phyloP scores from a whole-genome alignment of 2,797 vertebrate genomes.

The Erithacus rubecula region DNA sequence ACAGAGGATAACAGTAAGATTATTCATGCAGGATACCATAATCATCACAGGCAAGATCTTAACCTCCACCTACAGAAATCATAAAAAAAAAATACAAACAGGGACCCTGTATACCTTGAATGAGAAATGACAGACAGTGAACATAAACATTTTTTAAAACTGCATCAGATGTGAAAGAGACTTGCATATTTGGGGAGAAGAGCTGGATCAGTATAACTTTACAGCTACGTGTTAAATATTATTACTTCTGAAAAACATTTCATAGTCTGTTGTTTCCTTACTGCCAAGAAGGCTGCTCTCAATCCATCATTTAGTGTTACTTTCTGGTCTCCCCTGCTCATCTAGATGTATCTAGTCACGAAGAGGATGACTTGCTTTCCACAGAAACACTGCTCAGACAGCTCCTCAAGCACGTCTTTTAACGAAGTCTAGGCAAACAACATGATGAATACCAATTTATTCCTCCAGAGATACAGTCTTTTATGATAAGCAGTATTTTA shows the following conservation, averaged over 20 bases:
- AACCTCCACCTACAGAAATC: not conserved
- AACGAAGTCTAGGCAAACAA: conserved; percentile 48
- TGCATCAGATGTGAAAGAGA: not conserved
- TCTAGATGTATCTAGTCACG: not conserved
- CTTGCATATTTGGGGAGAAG: not conserved
- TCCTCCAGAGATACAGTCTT: conserved; percentile 16
- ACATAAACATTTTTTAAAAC: not conserved
- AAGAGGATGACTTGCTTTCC: conserved; percentile 26
- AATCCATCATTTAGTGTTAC: conserved; percentile 11
- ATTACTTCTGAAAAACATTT: conserved; percentile 13
- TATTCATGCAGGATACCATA: not conserved
- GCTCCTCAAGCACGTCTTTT: conserved; percentile 2
- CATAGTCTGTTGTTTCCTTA: not conserved
- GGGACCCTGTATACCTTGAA: not conserved
- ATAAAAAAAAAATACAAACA: not conserved
- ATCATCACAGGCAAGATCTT: not conserved
- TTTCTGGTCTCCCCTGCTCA: not conserved
- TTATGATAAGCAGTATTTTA: conserved; percentile 15
- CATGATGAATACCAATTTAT: conserved; percentile 57
- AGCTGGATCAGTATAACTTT: not conserved
- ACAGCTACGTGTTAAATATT: not conserved
- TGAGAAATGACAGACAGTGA: not conserved
- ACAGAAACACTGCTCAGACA: conserved; percentile 16
- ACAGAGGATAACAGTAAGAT: not conserved
- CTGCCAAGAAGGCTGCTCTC: not conserved